Base-by-base conservation (phyloP, 2,888 invertebrate genomes). In the Oligia fasciuncula region DNA sequence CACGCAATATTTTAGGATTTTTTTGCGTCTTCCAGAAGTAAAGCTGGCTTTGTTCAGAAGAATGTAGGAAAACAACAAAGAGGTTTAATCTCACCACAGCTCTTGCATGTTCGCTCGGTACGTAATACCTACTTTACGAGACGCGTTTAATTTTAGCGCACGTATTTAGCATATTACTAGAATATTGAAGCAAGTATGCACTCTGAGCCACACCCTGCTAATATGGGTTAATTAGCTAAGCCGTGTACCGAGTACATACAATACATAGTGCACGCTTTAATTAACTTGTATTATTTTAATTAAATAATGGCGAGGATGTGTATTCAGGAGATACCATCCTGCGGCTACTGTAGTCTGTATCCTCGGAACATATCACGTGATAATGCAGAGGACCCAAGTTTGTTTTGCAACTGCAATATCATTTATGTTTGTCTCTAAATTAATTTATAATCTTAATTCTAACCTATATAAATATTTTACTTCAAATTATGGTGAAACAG, bases 191-290 rank as follows among this genome's bases (percentile, higher is more conserved):
- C 80, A 62, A 80, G 74, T 73, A 75, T 84, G 83, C 79, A 72
- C 62, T 63, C 73, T 66, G 51, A 62, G 60, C 85, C 80, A 72
- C 76, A 23, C 66, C 74, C 77, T 60, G 81, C 78, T 74, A 54
- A 81, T 85, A 77, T 81, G 81, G 84, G 86, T 78, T 85, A 86
- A 85, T 85, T 86, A 84, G 81, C 81, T 85, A 84, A 86, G 81
- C 72, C 70, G 76, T 76, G 68, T 76, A 66, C 68, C 43, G 43
- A 74, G 66, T 43, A 75, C 77, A 68, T 69, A 63, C 23, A 74
- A 57, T 65, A 85, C 83, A 57, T 80, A 71, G 74, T 68, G 85
- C 74, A 73, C 11, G 86, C 69, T 83, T 85, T 85, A 76, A 85
- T 83, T 85, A 85, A 85, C 80, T 75, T 49, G 77, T 80, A 80